A percentile compares a stretch with the other conserved stretches of the same genome.
phyloP scores from a whole-genome alignment of 2,888 invertebrate species.

The Ectemnius lituratus region DNA sequence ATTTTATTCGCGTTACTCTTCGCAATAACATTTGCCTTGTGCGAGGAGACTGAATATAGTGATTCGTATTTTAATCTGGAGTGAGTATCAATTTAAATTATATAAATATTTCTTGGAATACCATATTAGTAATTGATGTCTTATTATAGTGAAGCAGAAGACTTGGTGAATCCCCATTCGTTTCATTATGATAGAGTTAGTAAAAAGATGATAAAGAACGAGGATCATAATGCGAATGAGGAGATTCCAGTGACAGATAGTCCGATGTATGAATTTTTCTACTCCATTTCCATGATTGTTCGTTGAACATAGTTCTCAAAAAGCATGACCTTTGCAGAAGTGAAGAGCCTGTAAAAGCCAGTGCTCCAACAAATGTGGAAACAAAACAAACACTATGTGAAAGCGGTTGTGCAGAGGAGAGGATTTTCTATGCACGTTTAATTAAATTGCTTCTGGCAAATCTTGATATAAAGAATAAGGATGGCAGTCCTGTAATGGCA shows the following conservation, averaged over 20 bases:
- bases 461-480: conserved; percentile 56
- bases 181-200: conserved; percentile 56
- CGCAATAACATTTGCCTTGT: too few species aligned
- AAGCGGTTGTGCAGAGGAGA: conserved; percentile 20
- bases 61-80: too few species aligned
- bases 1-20: too few species aligned
- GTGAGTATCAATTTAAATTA: too few species aligned
- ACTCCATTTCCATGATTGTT: not conserved
- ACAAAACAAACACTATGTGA: not conserved
- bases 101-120: not conserved
- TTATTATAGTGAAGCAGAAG: conserved; percentile 26
- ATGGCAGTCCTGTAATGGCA: conserved; percentile 53
- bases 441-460: conserved; percentile 64
- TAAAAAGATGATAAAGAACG: conserved; percentile 35
- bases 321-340: not conserved
- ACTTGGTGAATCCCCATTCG: conserved; percentile 63
- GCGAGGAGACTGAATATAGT: too few species aligned
- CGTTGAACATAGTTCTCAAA: too few species aligned
- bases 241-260: not conserved
- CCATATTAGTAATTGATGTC: not conserved
- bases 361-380: not conserved
- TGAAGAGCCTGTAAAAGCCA: not conserved
- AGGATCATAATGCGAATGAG: conserved; percentile 10
- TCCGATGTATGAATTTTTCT: not conserved
- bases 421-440: conserved; percentile 63